Base-by-base conservation (phyloP, 2,888 invertebrate species). In the Lycaena phlaeas region DNA sequence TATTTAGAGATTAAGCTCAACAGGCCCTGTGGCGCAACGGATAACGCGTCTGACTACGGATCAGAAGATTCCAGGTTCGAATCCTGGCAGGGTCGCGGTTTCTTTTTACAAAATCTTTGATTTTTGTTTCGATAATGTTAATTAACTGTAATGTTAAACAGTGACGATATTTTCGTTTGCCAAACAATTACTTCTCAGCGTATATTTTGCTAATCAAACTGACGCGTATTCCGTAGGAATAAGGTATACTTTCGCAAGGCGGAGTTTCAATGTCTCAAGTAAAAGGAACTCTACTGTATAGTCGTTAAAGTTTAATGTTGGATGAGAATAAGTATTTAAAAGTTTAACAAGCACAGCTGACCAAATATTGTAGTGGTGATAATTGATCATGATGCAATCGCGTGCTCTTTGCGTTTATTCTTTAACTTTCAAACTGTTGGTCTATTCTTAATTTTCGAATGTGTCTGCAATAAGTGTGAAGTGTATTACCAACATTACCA, bases 1-100 rank as follows among this genome's bases (percentile, higher is more conserved):
- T n/a, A n/a, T 36, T 49, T 46, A 11, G 22, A 4, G 4, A 1
- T 7, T 0, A 3, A 0, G 0, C 0, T 0, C 42, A 49, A 46
- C 55, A n/a, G 86, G 87, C 86, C 87, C 78, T 87, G 87, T 87
- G 87, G 87, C 87, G 87, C 87, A 87, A 87, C 68, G 87, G 85
- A 88, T 88, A 88, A 88, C 87, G 88, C 88, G 88, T 88, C 88
- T 88, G 88, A 87, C 88, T 88, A 88, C 88, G 87, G 87, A 88
- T 88, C 88, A 87, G 86, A 86, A 87, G 86, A 87, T 87, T 87
- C 85, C 88, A 88, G 87, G 81, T 87, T 87, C 86, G 86, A 87
- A 86, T 87, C 87, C 86, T 87, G 87, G 86, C 86, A 87, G 77
- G 86, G 85, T 86, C 86, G 86, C 53, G 1, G 0, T 0, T 0